Base-by-base conservation (phyloP, 2,888 invertebrate genomes). In the Callyntrura guangdongensis region DNA sequence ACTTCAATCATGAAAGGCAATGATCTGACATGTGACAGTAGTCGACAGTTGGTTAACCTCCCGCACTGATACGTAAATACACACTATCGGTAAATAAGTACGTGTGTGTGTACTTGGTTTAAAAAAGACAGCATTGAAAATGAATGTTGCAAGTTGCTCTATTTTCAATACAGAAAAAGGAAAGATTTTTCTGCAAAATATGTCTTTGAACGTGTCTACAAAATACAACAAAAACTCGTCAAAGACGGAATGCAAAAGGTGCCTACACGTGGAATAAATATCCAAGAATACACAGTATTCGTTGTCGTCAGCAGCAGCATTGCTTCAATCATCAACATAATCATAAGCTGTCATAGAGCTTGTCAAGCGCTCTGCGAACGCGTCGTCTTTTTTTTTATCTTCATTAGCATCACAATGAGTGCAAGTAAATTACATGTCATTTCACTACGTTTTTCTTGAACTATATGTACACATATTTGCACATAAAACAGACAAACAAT, bases 341-440 rank as follows among this genome's bases (percentile, higher is more conserved):
- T 72, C 72, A 72, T 72, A 72, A 4, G 64, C 64, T 47, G 83
- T 64, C 83, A 61, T 25, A 83, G 61, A 25, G 45, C 12, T 25
- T 83, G 45, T 64, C 82, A 25, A 61, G 11, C 56, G 12, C 25
- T 53, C n/a, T 49, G 49, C 49, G 49, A 6, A 25, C 56, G 49
- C 59, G 82, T 82, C 81, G 64, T 69, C 14, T n/a, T n/a, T n/a
- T 59, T 72, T 49, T 86, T 74, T 59, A 74, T 86, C 85, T 74
- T 56, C 85, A 86, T 74, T 69, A 85, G 72, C 85, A 85, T 69
- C 47, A 74, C 74, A 74, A 74, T 74, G 74, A 74, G 22, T 74
- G 74, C 74, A 74, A 74, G 22, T 49, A 11, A 74, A 74, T 49
- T 14, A 49, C 74, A 74, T 74, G 49, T 20, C 74, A 49, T 72